Evolutionary conservation across 2,113 vertebrate genomes (phyloP).

Genomic region (Tamias sibiricus): DNA sequence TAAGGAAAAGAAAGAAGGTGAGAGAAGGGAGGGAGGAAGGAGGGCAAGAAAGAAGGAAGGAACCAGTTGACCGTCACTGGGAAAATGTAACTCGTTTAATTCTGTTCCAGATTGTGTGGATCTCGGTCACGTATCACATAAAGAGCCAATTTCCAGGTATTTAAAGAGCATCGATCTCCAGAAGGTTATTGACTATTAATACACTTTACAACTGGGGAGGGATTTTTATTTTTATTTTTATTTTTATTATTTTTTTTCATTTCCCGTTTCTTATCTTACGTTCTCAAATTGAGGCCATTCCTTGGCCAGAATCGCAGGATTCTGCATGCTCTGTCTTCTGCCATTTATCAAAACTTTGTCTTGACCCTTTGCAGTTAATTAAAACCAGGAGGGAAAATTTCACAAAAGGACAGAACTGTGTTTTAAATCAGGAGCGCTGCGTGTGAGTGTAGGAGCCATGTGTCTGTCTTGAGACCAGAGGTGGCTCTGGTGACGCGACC

Average conservation of each 20-base stretch:
- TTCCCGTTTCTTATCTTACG: constrained; percentile 64
- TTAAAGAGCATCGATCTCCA: constrained; percentile 56
- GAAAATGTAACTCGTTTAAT: neutral
- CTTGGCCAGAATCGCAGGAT: constrained; percentile 38
- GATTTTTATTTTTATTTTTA: constrained; percentile 61
- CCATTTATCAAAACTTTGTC: constrained; percentile 73
- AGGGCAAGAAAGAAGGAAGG: neutral
- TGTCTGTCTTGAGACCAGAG: neutral
- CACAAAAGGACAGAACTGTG: constrained; percentile 4
- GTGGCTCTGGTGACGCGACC: neutral
- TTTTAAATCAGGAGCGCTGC: neutral
- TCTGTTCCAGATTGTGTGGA: neutral
- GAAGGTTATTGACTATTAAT: constrained; percentile 57
- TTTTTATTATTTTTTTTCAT: constrained; percentile 64
- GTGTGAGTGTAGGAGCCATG: neutral
- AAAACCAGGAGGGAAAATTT: constrained; percentile 71
- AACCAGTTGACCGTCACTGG: neutral
- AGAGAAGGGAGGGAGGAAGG: neutral
- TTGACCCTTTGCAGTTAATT: constrained; percentile 59
- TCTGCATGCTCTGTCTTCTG: constrained; percentile 57
- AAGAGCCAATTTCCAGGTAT: neutral
- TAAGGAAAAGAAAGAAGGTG: neutral
- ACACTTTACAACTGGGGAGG: constrained; percentile 39
- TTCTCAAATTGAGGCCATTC: constrained; percentile 56
- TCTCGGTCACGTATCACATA: neutral